Evolutionary conservation across 2,113 vertebrate species (phyloP).

Genomic region (Condylura cristata): DNA sequence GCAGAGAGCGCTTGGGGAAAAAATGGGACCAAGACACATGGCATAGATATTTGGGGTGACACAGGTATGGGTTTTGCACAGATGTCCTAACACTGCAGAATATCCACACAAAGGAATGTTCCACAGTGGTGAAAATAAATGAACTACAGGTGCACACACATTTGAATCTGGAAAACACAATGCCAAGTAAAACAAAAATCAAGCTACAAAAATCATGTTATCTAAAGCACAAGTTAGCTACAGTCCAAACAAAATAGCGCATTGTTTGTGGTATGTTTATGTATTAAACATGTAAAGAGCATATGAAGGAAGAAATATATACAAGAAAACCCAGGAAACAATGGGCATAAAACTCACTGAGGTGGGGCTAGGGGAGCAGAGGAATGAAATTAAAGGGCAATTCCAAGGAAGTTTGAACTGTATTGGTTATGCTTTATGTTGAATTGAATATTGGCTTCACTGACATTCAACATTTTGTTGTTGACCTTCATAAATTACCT

Average conservation of each 20-base stretch:
- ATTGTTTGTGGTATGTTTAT: neutral
- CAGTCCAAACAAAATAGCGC: neutral
- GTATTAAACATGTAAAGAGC: neutral
- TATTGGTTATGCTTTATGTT: neutral
- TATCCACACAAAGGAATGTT: neutral
- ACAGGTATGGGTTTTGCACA: neutral
- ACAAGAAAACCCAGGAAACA: neutral
- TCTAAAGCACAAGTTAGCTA: neutral
- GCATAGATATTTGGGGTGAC: neutral
- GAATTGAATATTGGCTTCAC: neutral
- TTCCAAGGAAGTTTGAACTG: neutral
- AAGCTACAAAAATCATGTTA: neutral
- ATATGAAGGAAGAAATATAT: neutral
- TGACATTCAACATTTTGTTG: neutral
- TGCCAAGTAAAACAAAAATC: neutral
- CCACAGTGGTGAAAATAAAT: neutral
- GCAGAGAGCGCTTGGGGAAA: neutral
- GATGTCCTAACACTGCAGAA: neutral
- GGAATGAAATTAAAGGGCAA: conserved; percentile 17
- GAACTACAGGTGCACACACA: neutral
- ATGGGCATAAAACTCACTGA: neutral
- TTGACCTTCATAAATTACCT: neutral
- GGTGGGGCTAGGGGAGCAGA: neutral
- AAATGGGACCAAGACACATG: neutral
- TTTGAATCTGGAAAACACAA: neutral